Evolutionary conservation across 2,113 vertebrate genomes (phyloP).

Genomic region (Pelobates fuscus): DNA sequence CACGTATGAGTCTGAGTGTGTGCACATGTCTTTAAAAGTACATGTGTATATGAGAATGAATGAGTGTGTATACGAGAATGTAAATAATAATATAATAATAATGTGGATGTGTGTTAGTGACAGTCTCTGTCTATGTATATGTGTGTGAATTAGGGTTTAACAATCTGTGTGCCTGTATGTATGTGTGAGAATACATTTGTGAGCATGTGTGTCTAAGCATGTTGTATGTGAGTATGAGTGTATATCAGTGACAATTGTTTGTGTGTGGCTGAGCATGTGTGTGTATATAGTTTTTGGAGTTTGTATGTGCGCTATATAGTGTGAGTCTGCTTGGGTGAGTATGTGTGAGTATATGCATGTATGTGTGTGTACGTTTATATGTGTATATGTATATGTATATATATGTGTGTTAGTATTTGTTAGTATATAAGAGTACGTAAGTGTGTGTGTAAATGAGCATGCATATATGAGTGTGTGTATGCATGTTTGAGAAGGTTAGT

Average conservation of each 20-base stretch:
- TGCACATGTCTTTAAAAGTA: not conserved
- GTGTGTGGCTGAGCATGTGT: not conserved
- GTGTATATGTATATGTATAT: too few species aligned
- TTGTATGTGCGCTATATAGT: too few species aligned
- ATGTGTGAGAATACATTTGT: not conserved
- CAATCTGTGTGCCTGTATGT: not conserved
- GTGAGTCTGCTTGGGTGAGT: too few species aligned
- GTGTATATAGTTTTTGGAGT: too few species aligned
- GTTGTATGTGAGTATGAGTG: not conserved
- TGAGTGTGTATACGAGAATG: not conserved
- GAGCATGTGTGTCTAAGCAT: not conserved
- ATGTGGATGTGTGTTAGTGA: not conserved
- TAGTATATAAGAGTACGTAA: too few species aligned
- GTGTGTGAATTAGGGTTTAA: not conserved
- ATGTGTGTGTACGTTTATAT: too few species aligned
- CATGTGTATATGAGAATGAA: not conserved
- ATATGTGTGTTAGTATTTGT: too few species aligned
- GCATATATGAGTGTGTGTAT: too few species aligned
- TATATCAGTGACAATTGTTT: not conserved
- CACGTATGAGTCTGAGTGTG: not conserved
- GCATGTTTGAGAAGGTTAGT: too few species aligned
- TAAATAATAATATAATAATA: not conserved
- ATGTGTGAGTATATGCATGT: too few species aligned
- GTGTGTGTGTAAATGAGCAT: too few species aligned
- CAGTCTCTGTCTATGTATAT: not conserved